Evolutionary conservation across 1,140 invertebrate species (phyloP), one percentile per base, ranked within the genome.

Genomic region (Drosophila pachea): DNA sequence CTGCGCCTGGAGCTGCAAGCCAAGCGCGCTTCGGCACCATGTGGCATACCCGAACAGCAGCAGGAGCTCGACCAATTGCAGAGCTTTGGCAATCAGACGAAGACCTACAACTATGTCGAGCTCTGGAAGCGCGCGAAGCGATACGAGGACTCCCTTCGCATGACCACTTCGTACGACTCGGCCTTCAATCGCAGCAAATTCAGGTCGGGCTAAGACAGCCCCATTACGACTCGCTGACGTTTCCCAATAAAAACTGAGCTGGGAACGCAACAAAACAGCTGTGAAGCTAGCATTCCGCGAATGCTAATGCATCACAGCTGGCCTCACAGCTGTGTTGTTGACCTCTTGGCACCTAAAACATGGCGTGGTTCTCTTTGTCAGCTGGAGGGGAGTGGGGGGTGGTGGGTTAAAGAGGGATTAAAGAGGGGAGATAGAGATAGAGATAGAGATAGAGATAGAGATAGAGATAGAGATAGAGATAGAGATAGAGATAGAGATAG

Each of bases 11-110:
- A 58, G 31, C 9, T 36, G 0, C 12, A 2, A 0, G 33, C 32
- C 7, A 12, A 3, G 9, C 54, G 22, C 4, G 6, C 9, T 14
- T 4, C 12, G 5, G 3, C 9, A 12, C 0, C 40, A 14, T 14
- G 2, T 5, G 59, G 49, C 5, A 38, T 50, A 4, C 73, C 49
- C 0, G 33, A 53, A 11, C 47, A 9, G 0, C 35, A 33, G 29
- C 16, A 6, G 2, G 11, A 76, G 6, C 8, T 61, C 1, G 78
- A 81, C 42, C n/a, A 72, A 43, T 32, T 81, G 45, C 66, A 67
- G 11, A 33, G 56, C 32, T 77, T 53, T 6, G 77, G 78, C 6
- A 81, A 82, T 52, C 48, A 66, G 0, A 81, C 77, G 2, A 70
- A 56, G 35, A 77, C 78, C 0, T 9, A 36, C 7, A 55, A 76